These are phyloP conservation scores for Drepana arcuata DNA, from an alignment of 1,140 invertebrate species.

Conservation along the genomic window DNA sequence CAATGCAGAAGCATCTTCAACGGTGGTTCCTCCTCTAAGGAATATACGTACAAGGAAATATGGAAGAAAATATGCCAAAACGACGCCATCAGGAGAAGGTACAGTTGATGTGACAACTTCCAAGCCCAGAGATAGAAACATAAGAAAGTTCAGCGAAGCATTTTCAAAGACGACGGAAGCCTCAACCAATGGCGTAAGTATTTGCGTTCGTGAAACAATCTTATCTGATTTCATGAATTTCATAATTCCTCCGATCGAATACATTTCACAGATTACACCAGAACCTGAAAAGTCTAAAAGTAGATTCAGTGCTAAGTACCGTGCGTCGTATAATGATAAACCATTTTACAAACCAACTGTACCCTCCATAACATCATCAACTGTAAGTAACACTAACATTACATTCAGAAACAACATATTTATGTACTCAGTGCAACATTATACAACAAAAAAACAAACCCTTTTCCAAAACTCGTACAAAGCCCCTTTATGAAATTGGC, in stretches of 20 bases:
- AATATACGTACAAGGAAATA: conserved; percentile 53
- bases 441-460: neutral
- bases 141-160: conserved; percentile 45
- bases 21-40: conserved; percentile 31
- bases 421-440: neutral
- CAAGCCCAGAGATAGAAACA: conserved; percentile 31
- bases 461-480: conserved; percentile 21
- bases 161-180: conserved; percentile 55
- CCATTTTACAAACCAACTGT: conserved; percentile 67
- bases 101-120: conserved; percentile 17
- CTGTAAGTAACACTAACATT: conserved; percentile 62
- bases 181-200: conserved; percentile 57
- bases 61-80: conserved; percentile 23
- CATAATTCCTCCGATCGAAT: conserved; percentile 9
- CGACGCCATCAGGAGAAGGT: conserved; percentile 18
- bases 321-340: conserved; percentile 55
- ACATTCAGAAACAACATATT: neutral
- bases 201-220: conserved; percentile 1
- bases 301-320: conserved; percentile 68
- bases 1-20: conserved; percentile 21
- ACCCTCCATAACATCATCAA: conserved; percentile 63
- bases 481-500: conserved; percentile 68
- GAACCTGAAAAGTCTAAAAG: conserved; percentile 56
- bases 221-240: conserved; percentile 5
- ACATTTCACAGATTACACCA: conserved; percentile 51